Evolutionary conservation across 2,888 invertebrate species (phyloP).

Genomic region (Bimastos eiseni): DNA sequence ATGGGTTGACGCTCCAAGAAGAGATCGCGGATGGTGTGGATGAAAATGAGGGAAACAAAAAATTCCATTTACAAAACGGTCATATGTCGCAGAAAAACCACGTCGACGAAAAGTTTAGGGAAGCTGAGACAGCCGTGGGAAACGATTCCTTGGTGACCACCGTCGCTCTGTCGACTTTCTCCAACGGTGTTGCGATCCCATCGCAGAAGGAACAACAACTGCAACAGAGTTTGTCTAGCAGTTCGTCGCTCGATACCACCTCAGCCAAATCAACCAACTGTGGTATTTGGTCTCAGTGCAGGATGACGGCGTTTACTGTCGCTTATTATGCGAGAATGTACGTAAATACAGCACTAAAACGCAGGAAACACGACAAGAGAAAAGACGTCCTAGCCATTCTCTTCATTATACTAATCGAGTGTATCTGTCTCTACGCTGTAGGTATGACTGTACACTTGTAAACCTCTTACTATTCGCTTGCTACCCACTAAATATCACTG

Average conservation of each 20-base stretch:
- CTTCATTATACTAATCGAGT: not conserved
- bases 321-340: not conserved
- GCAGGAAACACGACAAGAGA: not conserved
- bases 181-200: not conserved
- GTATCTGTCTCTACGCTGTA: not conserved
- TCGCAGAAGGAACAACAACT: not conserved
- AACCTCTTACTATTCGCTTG: not conserved
- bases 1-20: not conserved
- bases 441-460: not conserved
- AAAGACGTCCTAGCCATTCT: slow-evolving; percentile 7
- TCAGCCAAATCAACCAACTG: not conserved
- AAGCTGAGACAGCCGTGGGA: not conserved
- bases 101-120: not conserved
- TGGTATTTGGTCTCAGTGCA: not conserved
- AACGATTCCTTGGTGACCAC: not conserved
- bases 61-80: not conserved
- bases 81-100: not conserved
- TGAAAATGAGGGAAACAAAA: not conserved
- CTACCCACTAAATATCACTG: not conserved
- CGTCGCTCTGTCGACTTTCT: not conserved
- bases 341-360: not conserved
- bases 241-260: not conserved
- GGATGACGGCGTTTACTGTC: not conserved
- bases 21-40: not conserved
- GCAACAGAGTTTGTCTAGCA: not conserved